Evolutionary conservation across 2,797 vertebrate genomes (phyloP), one percentile per base, ranked within the genome.

Genomic region (Menidia menidia): DNA sequence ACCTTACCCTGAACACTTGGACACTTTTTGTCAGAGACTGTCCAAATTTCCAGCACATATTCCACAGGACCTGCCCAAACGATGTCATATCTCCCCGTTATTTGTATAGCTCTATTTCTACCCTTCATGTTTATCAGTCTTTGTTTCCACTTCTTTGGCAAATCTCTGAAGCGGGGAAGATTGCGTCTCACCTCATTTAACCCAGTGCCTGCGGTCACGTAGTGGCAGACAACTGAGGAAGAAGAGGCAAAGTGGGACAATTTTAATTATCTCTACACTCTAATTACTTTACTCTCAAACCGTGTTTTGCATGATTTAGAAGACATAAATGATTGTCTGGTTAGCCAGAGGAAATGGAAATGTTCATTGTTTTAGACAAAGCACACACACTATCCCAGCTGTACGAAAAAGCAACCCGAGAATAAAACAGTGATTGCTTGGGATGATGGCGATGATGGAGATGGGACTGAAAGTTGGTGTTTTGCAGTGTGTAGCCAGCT

Each of bases 341-440:
- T 58, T 87, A 52, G 90, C 90, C 74, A 80, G 80, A 80, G 88
- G 81, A 84, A 78, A 88, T 73, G 4, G 68, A 68, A 85, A 84
- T 90, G 74, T 92, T 93, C 88, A 93, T 93, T 94, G 92, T 89
- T 89, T 86, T 86, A 90, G 85, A 89, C 89, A 91, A 92, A 92
- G 88, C 75, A 59, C 71, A 70, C 71, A 83, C 60, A 66, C 59
- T 81, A 39, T 39, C 80, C 82, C 79, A 79, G 71, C 82, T 69
- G 25, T 63, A 78, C 65, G 78, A 87, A 81, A 87, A 88, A 80
- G 75, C 77, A 74, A 77, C 68, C 60, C 33, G 66, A 65, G 77
- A 80, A 81, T 81, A 73, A 75, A 78, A 78, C 12, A 0, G 14
- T 0, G 77, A 88, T 87, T 89, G 80, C 84, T 60, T 59, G 58